Evolutionary conservation across 2,113 vertebrate genomes (phyloP), one percentile per base, ranked within the genome.

Genomic region (Megalops atlanticus): DNA sequence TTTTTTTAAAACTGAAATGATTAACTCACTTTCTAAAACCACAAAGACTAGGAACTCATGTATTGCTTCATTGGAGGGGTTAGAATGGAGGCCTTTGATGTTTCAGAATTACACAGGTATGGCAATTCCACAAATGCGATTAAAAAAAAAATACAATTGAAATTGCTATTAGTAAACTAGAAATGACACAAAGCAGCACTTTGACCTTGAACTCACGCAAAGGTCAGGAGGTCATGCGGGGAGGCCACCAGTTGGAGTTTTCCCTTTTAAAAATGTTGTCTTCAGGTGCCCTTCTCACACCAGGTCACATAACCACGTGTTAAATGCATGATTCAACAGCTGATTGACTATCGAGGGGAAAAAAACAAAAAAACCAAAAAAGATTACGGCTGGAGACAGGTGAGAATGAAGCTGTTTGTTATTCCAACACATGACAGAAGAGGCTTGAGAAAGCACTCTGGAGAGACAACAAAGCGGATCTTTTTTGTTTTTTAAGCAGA

Each of bases 111-210:
- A 74, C 78, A 84, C 73, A 71, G 82, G 85, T 43, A 84, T 86
- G 81, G 43, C 87, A 87, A 82, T 86, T 41, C 80, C 64, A 77
- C 41, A 69, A 43, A 80, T 8, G 52, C 75, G 24, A 12, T 27
- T 74, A 77, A 52, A 2, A 81, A 47, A 40, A 88, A 79, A 64
- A 84, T 80, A 79, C 41, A 69, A 79, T 7, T 83, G 40, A 77
- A 86, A 80, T 33, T 74, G 81, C 49, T 24, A 82, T 82, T 82
- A 85, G 80, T 80, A 89, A 80, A 89, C 81, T 84, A 74, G 74
- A 85, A 89, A 88, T 86, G 87, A 89, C 83, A 89, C 85, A 79
- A 92, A 92, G 93, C 93, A 93, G 92, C 90, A 92, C 89, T 58
- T 8, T 58, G 52, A 58, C 52, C 52, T 89, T 85, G 87, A 84